Conservation (phyloP, 1,140 invertebrate species). For the Bilobella aurantiaca region DNA sequence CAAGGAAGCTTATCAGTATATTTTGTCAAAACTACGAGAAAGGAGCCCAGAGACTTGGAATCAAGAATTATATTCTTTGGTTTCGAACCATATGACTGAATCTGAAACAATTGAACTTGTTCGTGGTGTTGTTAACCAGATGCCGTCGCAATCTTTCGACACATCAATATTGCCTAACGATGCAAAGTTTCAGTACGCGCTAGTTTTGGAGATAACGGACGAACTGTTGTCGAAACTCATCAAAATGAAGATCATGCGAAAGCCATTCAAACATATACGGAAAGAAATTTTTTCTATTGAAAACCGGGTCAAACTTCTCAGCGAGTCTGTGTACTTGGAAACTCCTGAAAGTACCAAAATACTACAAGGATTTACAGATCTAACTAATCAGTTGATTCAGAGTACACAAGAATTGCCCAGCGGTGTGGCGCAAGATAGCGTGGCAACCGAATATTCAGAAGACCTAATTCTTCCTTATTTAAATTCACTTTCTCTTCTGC, state of each 20-base stretch:
- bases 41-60: background rate
- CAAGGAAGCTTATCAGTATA: conserved; percentile 2
- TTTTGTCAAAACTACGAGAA: conserved; percentile 6
- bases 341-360: background rate
- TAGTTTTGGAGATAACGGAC: conserved; percentile 8
- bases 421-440: background rate
- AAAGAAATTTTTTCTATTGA: background rate
- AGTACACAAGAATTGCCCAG: background rate
- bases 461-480: conserved; percentile 8
- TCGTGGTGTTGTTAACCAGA: background rate
- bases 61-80: conserved; percentile 1
- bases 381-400: background rate
- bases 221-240: conserved; percentile 5
- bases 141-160: background rate
- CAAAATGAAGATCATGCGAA: background rate
- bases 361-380: background rate
- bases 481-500: background rate
- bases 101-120: conserved; percentile 11
- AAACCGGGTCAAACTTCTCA: background rate
- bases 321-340: background rate
- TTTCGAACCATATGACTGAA: background rate
- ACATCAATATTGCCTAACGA: conserved; percentile 2
- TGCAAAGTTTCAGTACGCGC: background rate
- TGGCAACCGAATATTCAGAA: conserved; percentile 9
- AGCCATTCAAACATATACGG: background rate